A percentile compares a stretch with the other conserved stretches of the same genome.
phyloP scores from a whole-genome alignment of 2,888 invertebrate genomes.

The Caenorhabditis auriculariae region DNA sequence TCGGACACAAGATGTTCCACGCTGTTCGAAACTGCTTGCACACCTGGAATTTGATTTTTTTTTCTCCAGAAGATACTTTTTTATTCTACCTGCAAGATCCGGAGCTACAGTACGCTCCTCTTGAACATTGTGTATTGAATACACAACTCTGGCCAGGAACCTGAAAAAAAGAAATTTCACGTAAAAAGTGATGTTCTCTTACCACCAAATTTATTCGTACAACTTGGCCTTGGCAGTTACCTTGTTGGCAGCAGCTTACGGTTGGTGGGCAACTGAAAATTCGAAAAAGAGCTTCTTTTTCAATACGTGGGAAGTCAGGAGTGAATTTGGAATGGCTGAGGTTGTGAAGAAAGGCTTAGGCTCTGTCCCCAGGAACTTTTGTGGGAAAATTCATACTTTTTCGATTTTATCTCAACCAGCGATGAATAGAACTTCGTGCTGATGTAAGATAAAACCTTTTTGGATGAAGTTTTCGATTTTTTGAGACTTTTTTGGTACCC shows the following conservation, averaged over 20 bases:
- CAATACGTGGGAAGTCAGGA: too few relatives aligned
- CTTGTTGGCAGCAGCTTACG: constrained; percentile 25
- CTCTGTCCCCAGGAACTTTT: too few relatives aligned
- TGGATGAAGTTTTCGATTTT: too few relatives aligned
- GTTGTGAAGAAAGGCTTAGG: too few relatives aligned
- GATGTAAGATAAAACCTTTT: too few relatives aligned
- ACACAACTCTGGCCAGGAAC: constrained; percentile 23
- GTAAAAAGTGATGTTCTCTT: background rate
- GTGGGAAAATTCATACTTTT: too few relatives aligned
- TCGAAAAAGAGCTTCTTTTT: too few relatives aligned
- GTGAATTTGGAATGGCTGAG: too few relatives aligned
- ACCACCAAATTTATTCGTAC: constrained; percentile 38
- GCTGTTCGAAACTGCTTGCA: constrained; percentile 35
- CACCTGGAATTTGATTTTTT: constrained; percentile 28
- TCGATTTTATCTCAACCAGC: too few relatives aligned
- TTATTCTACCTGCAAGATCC: constrained; percentile 32
- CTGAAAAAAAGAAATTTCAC: constrained; percentile 8
- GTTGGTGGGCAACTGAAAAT: too few relatives aligned
- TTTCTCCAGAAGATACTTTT: too few relatives aligned
- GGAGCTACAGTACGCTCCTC: constrained; percentile 23
- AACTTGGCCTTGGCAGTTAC: constrained; percentile 23
- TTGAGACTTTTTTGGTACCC: background rate
- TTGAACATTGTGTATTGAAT: constrained; percentile 20
- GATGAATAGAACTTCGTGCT: too few relatives aligned
- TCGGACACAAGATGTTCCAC: constrained; percentile 36